Evolutionary conservation across 1,140 invertebrate genomes (phyloP), one percentile per base, ranked within the genome.

Genomic region (Pachypeltis micranthus): DNA sequence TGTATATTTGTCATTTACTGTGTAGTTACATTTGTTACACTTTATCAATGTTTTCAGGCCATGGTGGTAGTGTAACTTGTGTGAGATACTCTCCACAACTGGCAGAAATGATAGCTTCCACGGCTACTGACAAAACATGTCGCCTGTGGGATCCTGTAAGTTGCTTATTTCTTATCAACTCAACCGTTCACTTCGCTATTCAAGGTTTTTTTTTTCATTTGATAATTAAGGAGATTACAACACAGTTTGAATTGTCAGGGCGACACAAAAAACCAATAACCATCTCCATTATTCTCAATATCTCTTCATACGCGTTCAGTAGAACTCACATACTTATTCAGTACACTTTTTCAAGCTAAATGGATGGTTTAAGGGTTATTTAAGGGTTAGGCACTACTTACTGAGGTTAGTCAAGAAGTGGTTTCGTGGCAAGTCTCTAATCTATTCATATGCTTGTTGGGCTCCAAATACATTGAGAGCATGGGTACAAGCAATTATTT

Each of bases 141-240:
- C 74, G 82, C 25, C 69, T 85, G 16, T 85, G 83, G 83, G 79
- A 83, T 70, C 73, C 76, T n/a, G 83, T 84, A 72, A 78, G 77
- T 65, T 59, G 7, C 16, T 10, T 39, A 16, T 39, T 10, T 10
- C n/a, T 28, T 23, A 57, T 57, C n/a, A n/a, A n/a, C n/a, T n/a
- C n/a, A n/a, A n/a, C n/a, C n/a, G n/a, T n/a, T n/a, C n/a, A n/a
- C n/a, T n/a, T n/a, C n/a, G n/a, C 24, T 57, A 24, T 19, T 16
- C n/a, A n/a, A 57, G 24, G 16, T 21, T 23, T 28, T 57, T 23
- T 57, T n/a, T n/a, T 25, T 26, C n/a, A 58, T 25, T 19, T 3
- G 27, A 28, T 58, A 19, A 21, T 21, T 21, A 7, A 7, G 19
- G 7, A 25, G 12, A 55, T 55, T 55, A 55, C 19, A 10, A 55